A percentile compares a stretch with the other conserved stretches of the same genome.
Evolutionary conservation across 2,113 vertebrate genomes (phyloP).

Genomic region (Cercocebus atys): DNA sequence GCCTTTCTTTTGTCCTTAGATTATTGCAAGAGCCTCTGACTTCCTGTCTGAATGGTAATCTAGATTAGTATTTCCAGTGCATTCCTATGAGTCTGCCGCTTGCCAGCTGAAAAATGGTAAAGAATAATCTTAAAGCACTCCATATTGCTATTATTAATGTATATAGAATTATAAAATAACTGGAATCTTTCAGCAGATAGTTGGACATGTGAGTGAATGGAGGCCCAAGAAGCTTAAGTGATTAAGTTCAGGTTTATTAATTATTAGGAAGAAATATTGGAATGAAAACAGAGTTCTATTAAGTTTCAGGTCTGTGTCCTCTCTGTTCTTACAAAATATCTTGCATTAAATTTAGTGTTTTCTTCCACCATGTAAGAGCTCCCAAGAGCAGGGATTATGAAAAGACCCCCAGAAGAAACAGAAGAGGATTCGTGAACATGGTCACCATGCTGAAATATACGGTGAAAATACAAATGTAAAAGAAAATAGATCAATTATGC

Average conservation of each 20-base stretch:
- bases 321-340: not conserved
- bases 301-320: not conserved
- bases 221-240: not conserved
- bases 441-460: not conserved
- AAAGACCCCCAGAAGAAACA: not conserved
- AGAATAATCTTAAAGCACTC: not conserved
- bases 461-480: not conserved
- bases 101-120: slow-evolving; percentile 2
- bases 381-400: not conserved
- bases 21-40: not conserved
- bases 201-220: not conserved
- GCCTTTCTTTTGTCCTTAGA: not conserved
- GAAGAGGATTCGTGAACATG: not conserved
- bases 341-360: not conserved
- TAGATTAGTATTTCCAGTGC: not conserved
- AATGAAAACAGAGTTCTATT: not conserved
- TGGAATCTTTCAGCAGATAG: not conserved
- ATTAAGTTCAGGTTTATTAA: not conserved
- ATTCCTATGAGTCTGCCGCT: not conserved
- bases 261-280: not conserved
- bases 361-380: not conserved
- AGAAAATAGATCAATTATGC: not conserved
- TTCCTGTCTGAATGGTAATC: not conserved
- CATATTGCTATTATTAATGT: not conserved
- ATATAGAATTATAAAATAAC: not conserved